phyloP scores from a whole-genome alignment of 1,140 invertebrate species.

The Drosophila nigromelanica region DNA sequence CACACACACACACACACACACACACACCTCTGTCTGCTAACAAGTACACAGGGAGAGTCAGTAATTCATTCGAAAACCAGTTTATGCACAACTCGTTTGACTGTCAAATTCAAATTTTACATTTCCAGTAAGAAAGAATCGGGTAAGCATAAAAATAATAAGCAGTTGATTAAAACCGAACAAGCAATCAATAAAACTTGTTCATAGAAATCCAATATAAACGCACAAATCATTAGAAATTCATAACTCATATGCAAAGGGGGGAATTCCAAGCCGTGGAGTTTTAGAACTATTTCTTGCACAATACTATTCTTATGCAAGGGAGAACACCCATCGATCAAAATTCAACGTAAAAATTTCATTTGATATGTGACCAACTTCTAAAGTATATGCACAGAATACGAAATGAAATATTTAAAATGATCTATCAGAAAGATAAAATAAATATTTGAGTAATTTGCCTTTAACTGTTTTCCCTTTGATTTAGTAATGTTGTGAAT shows the following conservation, averaged over 20 bases:
- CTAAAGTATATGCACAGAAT: neutral
- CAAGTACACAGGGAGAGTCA: neutral
- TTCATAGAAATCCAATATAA: constrained; percentile 27
- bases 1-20: constrained; percentile 7
- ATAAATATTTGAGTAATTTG: too few relatives aligned
- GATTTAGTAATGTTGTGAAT: too few relatives aligned
- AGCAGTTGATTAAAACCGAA: constrained; percentile 41
- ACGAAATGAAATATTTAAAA: neutral
- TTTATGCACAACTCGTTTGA: constrained; percentile 46
- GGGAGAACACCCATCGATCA: constrained; percentile 36
- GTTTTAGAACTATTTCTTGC: neutral
- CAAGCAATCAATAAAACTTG: constrained; percentile 22
- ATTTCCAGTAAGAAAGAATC: constrained; percentile 18
- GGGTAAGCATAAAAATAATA: constrained; percentile 43
- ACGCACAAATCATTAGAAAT: constrained; percentile 50
- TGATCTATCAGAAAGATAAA: neutral
- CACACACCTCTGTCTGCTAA: neutral
- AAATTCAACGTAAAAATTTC: constrained; percentile 36
- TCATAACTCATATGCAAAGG: constrained; percentile 45
- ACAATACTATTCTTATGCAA: neutral
- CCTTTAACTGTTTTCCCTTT: too few relatives aligned
- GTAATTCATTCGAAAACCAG: constrained; percentile 36
- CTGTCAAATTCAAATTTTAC: neutral
- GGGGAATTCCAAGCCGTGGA: neutral
- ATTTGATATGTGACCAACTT: neutral